A percentile compares a stretch with the other conserved stretches of the same genome.
These are phyloP conservation scores for Spisula solida DNA, from an alignment of 2,888 invertebrate species.

Conservation along the genomic window DNA sequence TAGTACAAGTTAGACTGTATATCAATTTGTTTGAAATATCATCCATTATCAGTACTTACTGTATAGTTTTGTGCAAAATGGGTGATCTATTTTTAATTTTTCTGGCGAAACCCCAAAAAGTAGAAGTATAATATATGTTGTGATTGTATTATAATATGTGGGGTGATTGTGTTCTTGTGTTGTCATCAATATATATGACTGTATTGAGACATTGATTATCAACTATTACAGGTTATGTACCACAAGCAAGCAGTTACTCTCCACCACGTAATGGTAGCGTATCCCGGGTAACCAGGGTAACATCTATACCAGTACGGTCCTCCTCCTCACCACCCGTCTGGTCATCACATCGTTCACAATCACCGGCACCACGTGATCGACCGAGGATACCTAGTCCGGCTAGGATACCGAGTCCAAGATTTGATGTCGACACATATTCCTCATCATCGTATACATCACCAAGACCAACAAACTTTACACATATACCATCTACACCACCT, in stretches of 20 bases:
- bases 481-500: slow-evolving; percentile 75
- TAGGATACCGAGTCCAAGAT: slow-evolving; percentile 40
- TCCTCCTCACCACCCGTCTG: slow-evolving; percentile 53
- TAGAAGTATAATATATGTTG: too few species aligned
- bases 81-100: too few species aligned
- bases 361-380: slow-evolving; percentile 27
- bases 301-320: slow-evolving; percentile 39
- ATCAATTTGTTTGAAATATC: too few species aligned
- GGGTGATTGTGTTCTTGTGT: too few species aligned
- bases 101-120: too few species aligned
- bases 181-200: too few species aligned
- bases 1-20: too few species aligned
- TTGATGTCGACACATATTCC: slow-evolving; percentile 45
- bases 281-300: slow-evolving; percentile 42
- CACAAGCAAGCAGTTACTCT: slow-evolving; percentile 71
- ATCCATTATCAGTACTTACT: too few species aligned
- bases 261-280: slow-evolving; percentile 65
- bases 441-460: slow-evolving; percentile 61
- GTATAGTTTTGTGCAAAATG: too few species aligned
- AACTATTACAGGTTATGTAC: slow-evolving; percentile 74
- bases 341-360: slow-evolving; percentile 48
- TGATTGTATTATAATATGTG: too few species aligned
- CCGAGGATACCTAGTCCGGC: slow-evolving; percentile 21
- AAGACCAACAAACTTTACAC: slow-evolving; percentile 25
- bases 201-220: too few species aligned